These are phyloP conservation scores for Stictonetta naevosa DNA, from an alignment of 2,113 vertebrate genomes.

Conservation along the genomic window DNA sequence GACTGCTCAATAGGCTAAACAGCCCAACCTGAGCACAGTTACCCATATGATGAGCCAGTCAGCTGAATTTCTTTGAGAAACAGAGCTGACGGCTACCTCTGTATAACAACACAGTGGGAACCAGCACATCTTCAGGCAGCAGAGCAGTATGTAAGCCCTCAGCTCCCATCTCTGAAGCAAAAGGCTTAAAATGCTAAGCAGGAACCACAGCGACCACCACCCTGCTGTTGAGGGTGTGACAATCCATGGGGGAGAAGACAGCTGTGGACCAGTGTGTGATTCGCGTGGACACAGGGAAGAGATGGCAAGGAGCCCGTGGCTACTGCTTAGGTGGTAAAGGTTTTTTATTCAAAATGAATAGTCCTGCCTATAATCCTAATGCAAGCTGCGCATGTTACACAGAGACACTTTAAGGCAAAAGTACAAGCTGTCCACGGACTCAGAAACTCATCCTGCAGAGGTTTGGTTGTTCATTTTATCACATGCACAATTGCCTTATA, in stretches of 20 bases:
- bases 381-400: background rate
- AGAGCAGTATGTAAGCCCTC: background rate
- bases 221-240: background rate
- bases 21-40: no score
- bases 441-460: background rate
- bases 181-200: background rate
- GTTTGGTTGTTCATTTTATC: background rate
- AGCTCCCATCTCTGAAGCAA: background rate
- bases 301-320: background rate
- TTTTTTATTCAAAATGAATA: background rate
- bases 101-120: background rate
- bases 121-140: background rate
- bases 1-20: background rate
- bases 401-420: background rate
- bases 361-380: background rate
- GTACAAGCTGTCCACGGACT: background rate
- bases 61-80: background rate
- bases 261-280: fast-evolving
- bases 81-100: no score
- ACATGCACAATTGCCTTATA: background rate
- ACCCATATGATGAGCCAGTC: background rate
- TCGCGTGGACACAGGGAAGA: background rate
- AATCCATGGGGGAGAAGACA: background rate
- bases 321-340: background rate
- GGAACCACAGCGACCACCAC: background rate